These are phyloP conservation scores for Octodon degus DNA, from an alignment of 2,113 vertebrate species.

Conservation along the genomic window DNA sequence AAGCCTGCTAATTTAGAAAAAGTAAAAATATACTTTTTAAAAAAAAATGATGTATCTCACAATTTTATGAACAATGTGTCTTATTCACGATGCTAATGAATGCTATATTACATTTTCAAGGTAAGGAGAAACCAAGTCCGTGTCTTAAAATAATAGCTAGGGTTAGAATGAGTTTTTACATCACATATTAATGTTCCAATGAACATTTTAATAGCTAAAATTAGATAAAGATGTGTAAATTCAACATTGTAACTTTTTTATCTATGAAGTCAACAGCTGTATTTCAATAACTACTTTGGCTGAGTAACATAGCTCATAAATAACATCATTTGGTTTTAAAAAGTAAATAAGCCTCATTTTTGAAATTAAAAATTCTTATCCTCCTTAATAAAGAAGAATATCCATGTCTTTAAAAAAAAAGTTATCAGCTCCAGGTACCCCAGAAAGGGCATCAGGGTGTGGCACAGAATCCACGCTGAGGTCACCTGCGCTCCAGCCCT, in stretches of 20 bases:
- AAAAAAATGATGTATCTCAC: constrained; percentile 8
- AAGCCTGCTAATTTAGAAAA: constrained; percentile 1
- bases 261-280: background rate
- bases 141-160: background rate
- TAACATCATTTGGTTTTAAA: constrained; percentile 31
- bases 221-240: constrained; percentile 35
- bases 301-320: too few species aligned
- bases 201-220: constrained; percentile 49
- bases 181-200: background rate
- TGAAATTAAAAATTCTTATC: background rate
- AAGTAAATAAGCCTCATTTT: background rate
- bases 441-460: accelerated
- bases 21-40: background rate
- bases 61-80: background rate
- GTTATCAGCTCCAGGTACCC: accelerated
- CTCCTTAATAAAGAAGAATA: constrained; percentile 45
- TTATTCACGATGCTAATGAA: background rate
- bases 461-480: background rate
- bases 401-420: background rate
- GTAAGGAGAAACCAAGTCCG: constrained; percentile 17
- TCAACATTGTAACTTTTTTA: background rate
- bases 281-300: too few species aligned
- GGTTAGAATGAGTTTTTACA: background rate
- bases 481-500: background rate
- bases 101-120: background rate